These are phyloP conservation scores for Sebastes melanostomus DNA, from an alignment of 2,797 vertebrate species.

Conservation along the genomic window DNA sequence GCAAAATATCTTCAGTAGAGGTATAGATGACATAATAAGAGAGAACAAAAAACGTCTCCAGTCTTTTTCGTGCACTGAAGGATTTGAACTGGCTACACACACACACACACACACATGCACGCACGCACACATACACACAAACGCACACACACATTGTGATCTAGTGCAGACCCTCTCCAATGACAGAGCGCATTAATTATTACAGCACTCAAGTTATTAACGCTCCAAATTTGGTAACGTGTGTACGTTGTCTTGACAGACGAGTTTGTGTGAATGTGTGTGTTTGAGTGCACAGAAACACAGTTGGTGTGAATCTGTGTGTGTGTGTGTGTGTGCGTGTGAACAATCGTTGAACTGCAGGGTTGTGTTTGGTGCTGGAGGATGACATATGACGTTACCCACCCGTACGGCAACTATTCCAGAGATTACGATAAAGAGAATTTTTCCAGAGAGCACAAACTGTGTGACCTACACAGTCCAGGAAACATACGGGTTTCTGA, in stretches of 20 bases:
- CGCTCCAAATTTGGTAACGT: slow-evolving; percentile 54
- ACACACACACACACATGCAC: background rate
- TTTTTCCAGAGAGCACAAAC: slow-evolving; percentile 2
- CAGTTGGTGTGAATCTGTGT: background rate
- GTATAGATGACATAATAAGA: background rate
- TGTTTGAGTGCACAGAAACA: background rate
- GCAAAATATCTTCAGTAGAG: background rate
- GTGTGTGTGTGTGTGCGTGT: background rate
- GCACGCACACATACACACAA: background rate
- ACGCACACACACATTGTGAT: slow-evolving; percentile 31
- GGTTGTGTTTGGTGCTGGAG: slow-evolving; percentile 16
- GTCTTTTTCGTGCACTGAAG: background rate
- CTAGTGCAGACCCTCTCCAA: slow-evolving; percentile 30
- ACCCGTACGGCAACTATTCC: background rate
- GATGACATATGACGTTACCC: slow-evolving; percentile 8
- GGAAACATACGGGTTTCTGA: background rate
- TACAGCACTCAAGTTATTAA: slow-evolving; percentile 32
- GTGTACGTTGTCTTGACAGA: slow-evolving; percentile 9
- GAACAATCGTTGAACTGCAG: background rate
- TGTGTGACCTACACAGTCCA: background rate
- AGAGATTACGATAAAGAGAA: background rate
- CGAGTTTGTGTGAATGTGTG: slow-evolving; percentile 1
- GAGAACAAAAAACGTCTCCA: background rate
- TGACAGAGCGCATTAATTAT: slow-evolving; percentile 52
- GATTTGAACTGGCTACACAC: background rate